These are phyloP conservation scores for Aphaenogaster floridana DNA, from an alignment of 1,140 invertebrate genomes.

Conservation along the genomic window DNA sequence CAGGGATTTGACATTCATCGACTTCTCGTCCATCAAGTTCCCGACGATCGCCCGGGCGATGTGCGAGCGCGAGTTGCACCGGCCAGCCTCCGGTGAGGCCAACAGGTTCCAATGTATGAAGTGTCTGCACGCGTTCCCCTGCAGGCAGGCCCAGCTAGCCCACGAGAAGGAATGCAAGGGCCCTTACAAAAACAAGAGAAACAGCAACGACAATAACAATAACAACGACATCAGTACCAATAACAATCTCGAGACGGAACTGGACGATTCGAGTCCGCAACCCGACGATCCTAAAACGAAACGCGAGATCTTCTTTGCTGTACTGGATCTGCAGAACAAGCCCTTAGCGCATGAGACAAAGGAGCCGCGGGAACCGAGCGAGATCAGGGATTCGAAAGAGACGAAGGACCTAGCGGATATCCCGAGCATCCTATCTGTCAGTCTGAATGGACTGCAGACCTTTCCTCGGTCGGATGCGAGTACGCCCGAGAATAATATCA, in stretches of 20 bases:
- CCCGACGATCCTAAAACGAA: conserved; percentile 87
- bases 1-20: conserved; percentile 92
- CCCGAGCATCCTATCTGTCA: conserved; percentile 93
- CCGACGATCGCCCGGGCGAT: conserved; percentile 91
- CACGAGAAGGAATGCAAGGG: conserved; percentile 88
- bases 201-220: conserved; percentile 27
- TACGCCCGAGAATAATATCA: conserved; percentile 82
- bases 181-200: conserved; percentile 29
- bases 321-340: conserved; percentile 92
- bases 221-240: conserved; percentile 34
- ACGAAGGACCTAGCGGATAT: conserved; percentile 94
- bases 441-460: conserved; percentile 89
- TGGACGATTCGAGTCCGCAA: conserved; percentile 61
- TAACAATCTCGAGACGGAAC: conserved; percentile 45
- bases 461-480: conserved; percentile 84
- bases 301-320: conserved; percentile 93
- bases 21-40: conserved; percentile 93
- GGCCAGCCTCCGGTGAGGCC: conserved; percentile 88
- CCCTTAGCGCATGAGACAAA: conserved; percentile 84
- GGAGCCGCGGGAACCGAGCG: conserved; percentile 90
- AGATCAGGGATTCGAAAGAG: conserved; percentile 79
- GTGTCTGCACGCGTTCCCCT: conserved; percentile 92
- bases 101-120: conserved; percentile 91
- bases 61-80: conserved; percentile 91
- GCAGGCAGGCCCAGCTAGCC: conserved; percentile 90